Evolutionary conservation across 1,140 invertebrate genomes (phyloP).

Genomic region (Cydia splendana): DNA sequence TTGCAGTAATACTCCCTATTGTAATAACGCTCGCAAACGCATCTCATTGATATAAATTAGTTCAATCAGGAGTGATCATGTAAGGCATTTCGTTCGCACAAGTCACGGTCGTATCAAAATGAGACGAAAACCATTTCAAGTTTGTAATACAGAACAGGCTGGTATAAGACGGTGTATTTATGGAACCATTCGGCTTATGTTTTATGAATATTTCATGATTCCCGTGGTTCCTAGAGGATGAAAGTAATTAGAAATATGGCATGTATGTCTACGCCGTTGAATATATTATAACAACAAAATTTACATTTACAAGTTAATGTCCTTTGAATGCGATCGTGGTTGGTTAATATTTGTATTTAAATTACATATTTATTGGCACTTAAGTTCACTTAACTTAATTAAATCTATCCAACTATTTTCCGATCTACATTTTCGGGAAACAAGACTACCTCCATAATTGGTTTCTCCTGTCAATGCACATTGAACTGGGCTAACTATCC

Average conservation of each 20-base stretch:
- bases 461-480: not conserved
- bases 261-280: not conserved
- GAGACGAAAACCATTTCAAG: too few relatives aligned
- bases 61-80: too few relatives aligned
- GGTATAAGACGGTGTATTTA: constrained; percentile 35
- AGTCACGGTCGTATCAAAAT: too few relatives aligned
- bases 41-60: too few relatives aligned
- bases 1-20: too few relatives aligned
- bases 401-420: too few relatives aligned
- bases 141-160: too few relatives aligned
- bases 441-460: not conserved
- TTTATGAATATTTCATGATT: constrained; percentile 59
- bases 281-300: constrained; percentile 1
- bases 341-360: not conserved
- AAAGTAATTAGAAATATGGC: constrained; percentile 28
- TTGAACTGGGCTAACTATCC: not conserved
- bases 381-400: too few relatives aligned
- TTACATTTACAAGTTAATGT: constrained; percentile 3
- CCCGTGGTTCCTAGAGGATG: constrained; percentile 26
- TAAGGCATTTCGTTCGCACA: too few relatives aligned
- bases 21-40: too few relatives aligned
- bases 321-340: not conserved
- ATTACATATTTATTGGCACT: too few relatives aligned
- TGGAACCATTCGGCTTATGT: constrained; percentile 47
- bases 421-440: not conserved